Conservation (phyloP, 2,888 invertebrate species). For the Trichopoda pennipes region DNA sequence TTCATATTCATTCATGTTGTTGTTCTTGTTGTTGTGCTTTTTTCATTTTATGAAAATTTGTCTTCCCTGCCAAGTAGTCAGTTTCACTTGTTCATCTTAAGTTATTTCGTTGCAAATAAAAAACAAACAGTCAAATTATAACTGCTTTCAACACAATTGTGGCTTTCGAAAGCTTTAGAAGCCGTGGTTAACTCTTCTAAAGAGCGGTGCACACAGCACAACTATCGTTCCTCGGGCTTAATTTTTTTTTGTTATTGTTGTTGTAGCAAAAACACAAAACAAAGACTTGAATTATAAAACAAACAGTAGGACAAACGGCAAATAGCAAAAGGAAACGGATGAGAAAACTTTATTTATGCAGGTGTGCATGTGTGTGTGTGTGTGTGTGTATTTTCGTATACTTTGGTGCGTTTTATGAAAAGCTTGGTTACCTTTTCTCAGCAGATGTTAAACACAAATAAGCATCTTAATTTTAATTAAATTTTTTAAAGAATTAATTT, state of each 20-base stretch:
- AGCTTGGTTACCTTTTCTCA: slow-evolving; percentile 55
- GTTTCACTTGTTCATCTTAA: slow-evolving; percentile 45
- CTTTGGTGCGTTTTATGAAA: slow-evolving; percentile 31
- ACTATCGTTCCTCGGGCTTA: slow-evolving; percentile 14
- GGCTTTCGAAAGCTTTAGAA: slow-evolving; percentile 53
- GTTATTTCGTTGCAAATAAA: slow-evolving; percentile 29
- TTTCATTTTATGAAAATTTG: slow-evolving; percentile 18
- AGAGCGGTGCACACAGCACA: neutral
- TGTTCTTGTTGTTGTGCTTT: no score
- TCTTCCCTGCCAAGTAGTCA: slow-evolving; percentile 20
- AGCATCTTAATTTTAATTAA: slow-evolving; percentile 45
- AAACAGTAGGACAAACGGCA: neutral
- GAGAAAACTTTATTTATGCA: slow-evolving; percentile 33
- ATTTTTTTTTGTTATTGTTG: slow-evolving; percentile 18
- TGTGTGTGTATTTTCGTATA: no score
- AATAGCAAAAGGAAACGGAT: slow-evolving; percentile 53
- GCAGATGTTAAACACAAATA: slow-evolving; percentile 38
- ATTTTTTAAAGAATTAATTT: no score
- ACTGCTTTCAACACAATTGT: slow-evolving; percentile 58
- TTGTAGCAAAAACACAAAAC: slow-evolving; percentile 4
- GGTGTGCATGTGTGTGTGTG: neutral
- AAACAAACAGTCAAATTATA: slow-evolving; percentile 42
- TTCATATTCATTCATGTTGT: no score
- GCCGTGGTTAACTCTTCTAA: slow-evolving; percentile 47
- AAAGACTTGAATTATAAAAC: slow-evolving; percentile 15